Evolutionary conservation across 2,888 invertebrate genomes (phyloP), one percentile per base, ranked within the genome.

Genomic region (Byasa hedistus): DNA sequence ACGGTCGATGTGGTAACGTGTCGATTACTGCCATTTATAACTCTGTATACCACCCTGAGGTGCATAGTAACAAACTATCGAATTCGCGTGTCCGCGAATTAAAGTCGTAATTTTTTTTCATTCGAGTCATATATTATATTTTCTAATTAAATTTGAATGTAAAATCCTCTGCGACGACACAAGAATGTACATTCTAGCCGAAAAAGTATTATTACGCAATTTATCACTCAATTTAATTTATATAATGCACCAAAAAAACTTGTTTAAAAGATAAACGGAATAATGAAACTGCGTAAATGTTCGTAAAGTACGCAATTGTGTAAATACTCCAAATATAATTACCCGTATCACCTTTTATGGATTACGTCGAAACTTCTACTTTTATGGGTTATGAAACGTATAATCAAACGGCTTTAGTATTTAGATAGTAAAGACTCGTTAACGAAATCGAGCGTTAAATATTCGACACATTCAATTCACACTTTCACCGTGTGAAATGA

Each of bases 1-100:
- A 63, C 59, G 63, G 60, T 24, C 63, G 57, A 24, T 67, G 67
- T 64, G 67, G 63, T 64, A 59, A 59, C 63, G 66, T 67, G 66
- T 67, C 66, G 36, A 64, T 67, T 64, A 60, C 63, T 5, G 36
- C 24, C 48, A 48, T 64, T 60, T 60, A 67, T 67, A 60, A 64
- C n/a, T n/a, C 59, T 59, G 54, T 54, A 51, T 57, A 36, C 61
- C 27, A 36, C 44, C 36, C 36, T 36, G 23, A 54, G 57, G 54
- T 58, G 54, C 32, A 57, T 39, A 24, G 7, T 17, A 39, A 54
- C 32, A n/a, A 22, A 12, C n/a, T 24, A 32, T 19, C 48, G 36
- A 54, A 57, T 63, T 64, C 51, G 51, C 51, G 51, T 57, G 27
- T 39, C 27, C 23, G n/a, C 7, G 32, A 56, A 1, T 19, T 24